These are phyloP conservation scores for Ondatra zibethicus DNA, from an alignment of 2,113 vertebrate species.

Conservation along the genomic window DNA sequence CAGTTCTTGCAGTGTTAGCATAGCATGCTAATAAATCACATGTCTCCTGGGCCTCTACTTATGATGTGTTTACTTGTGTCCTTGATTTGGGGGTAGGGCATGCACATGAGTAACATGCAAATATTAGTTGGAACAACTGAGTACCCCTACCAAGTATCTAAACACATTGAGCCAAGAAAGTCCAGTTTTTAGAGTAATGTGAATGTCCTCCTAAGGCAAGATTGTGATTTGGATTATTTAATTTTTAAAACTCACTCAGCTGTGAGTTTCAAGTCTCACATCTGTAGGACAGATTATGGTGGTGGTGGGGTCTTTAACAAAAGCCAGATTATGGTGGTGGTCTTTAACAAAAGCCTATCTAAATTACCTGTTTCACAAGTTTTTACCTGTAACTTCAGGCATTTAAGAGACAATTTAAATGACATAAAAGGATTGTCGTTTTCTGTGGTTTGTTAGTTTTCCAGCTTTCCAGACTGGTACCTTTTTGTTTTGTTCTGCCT, in stretches of 20 bases:
- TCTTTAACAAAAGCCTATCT: constrained; percentile 1
- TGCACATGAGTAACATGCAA: not conserved
- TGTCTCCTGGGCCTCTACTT: not conserved
- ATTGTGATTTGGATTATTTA: not conserved
- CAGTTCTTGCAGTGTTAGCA: not conserved
- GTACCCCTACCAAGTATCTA: not conserved
- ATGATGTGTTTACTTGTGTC: not conserved
- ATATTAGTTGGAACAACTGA: not conserved
- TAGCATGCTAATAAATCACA: not conserved
- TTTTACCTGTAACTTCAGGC: constrained; percentile 31
- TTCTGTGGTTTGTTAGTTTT: not conserved
- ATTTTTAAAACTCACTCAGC: not conserved
- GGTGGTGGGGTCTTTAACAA: not conserved
- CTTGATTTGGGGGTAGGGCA: not conserved
- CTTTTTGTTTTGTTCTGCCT: not conserved
- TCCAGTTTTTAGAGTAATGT: not conserved
- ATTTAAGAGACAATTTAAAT: constrained; percentile 15
- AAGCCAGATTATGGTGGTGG: not conserved
- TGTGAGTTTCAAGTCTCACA: not conserved
- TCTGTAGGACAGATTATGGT: not conserved
- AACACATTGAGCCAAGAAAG: constrained; percentile 23
- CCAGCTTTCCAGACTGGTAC: not conserved
- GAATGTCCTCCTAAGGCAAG: not conserved
- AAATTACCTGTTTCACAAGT: not conserved
- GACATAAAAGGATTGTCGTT: not conserved